phyloP scores from a whole-genome alignment of 2,888 invertebrate species.

The Drosophila parthenogenetica region DNA sequence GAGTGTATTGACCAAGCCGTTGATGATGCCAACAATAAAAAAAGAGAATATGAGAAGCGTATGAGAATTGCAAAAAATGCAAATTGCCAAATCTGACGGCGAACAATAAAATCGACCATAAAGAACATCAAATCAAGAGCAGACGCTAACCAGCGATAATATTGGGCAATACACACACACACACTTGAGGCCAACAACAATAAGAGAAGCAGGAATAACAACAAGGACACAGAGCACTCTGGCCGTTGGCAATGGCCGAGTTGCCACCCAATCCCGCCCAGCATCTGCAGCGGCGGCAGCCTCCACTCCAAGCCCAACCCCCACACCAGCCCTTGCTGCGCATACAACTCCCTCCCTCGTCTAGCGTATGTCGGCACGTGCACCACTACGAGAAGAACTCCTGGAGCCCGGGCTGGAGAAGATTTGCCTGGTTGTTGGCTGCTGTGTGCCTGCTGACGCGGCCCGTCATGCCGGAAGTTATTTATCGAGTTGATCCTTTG shows the following conservation, averaged over 20 bases:
- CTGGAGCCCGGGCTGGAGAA: conserved; percentile 52
- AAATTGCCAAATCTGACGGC: conserved; percentile 66
- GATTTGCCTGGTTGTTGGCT: conserved; percentile 77
- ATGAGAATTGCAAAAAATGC: conserved; percentile 69
- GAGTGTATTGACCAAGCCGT: conserved; percentile 52
- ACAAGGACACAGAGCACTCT: conserved; percentile 38
- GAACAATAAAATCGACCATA: conserved; percentile 67
- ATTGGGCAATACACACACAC: conserved; percentile 30
- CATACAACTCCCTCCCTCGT: conserved; percentile 8
- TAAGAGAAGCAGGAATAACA: conserved; percentile 23
- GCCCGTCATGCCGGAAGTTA: conserved; percentile 83
- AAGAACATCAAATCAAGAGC: conserved; percentile 67
- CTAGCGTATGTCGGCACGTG: conserved; percentile 70
- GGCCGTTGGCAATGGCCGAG: conserved; percentile 60
- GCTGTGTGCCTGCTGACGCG: conserved; percentile 79
- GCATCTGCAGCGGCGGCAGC: conserved; percentile 58
- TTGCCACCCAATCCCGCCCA: conserved; percentile 44
- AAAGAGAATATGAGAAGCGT: conserved; percentile 24
- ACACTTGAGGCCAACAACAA: conserved; percentile 27
- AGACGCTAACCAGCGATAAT: conserved; percentile 54
- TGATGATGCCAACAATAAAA: conserved; percentile 59
- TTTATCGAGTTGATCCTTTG: conserved; percentile 85
- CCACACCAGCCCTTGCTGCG: conserved; percentile 10
- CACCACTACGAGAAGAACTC: conserved; percentile 47
- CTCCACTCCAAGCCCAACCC: conserved; percentile 14